Evolutionary conservation across 2,888 invertebrate genomes (phyloP).

Genomic region (Nipponacmea schrenckii): DNA sequence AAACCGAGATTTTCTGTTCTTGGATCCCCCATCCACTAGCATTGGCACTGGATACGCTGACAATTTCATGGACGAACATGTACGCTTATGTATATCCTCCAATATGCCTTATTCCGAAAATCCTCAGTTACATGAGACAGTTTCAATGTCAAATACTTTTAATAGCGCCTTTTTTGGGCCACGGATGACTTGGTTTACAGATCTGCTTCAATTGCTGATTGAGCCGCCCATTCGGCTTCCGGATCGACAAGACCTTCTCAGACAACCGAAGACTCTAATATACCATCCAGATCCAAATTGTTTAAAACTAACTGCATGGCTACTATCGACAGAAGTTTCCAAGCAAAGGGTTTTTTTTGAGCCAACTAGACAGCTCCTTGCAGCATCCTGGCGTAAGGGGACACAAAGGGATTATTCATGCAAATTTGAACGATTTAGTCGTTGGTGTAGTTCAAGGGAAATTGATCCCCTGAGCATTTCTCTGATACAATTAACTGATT

Average conservation of each 20-base stretch:
- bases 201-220: constrained; percentile 22
- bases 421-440: constrained; percentile 26
- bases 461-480: constrained; percentile 24
- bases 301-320: constrained; percentile 33
- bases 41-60: constrained; percentile 20
- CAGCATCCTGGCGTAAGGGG: constrained; percentile 29
- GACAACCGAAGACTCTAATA: constrained; percentile 23
- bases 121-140: constrained; percentile 16
- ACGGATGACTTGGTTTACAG: constrained; percentile 20
- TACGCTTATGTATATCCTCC: constrained; percentile 23
- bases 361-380: constrained; percentile 23
- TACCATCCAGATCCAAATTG: constrained; percentile 27
- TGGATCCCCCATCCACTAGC: constrained; percentile 10
- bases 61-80: constrained; percentile 18
- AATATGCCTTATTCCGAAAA: background rate
- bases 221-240: constrained; percentile 25
- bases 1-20: constrained; percentile 17
- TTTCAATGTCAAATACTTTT: constrained; percentile 15
- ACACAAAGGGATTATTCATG: constrained; percentile 30
- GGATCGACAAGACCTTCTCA: constrained; percentile 20
- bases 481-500: background rate
- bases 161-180: constrained; percentile 13
- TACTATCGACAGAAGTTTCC: too few relatives aligned
- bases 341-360: constrained; percentile 30
- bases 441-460: constrained; percentile 34